Conservation (phyloP, 2,113 vertebrate species). For the Paratilapia polleni region DNA sequence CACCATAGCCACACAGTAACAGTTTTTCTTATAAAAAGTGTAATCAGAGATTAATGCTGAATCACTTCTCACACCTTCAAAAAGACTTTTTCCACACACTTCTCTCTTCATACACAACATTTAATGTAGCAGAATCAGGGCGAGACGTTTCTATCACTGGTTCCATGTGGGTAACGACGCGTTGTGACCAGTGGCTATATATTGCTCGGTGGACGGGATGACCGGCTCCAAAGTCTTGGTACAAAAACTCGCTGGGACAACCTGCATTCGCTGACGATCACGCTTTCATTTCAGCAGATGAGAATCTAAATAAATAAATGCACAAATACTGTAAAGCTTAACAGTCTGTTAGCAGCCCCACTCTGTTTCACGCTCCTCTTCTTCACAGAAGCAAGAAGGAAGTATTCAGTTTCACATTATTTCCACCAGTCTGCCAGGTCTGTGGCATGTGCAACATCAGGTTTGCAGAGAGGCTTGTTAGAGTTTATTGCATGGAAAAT, state of each 20-base stretch:
- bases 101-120: conserved; percentile 17
- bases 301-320: conserved; percentile 8
- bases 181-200: conserved; percentile 4
- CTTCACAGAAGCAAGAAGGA: conserved; percentile 24
- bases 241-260: conserved; percentile 39
- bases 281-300: conserved; percentile 35
- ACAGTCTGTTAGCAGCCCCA: conserved; percentile 65
- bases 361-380: background rate
- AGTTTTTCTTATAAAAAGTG: background rate
- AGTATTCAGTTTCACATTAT: conserved; percentile 25
- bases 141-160: background rate
- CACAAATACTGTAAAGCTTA: conserved; percentile 46
- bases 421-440: conserved; percentile 19
- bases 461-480: conserved; percentile 38
- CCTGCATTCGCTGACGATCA: conserved; percentile 55
- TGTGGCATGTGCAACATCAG: conserved; percentile 53
- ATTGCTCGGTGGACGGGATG: conserved; percentile 39
- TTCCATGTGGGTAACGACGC: conserved; percentile 3
- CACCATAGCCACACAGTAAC: background rate
- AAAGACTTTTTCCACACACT: conserved; percentile 13
- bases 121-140: conserved; percentile 30
- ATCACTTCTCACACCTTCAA: background rate
- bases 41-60: background rate
- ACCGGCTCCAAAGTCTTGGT: conserved; percentile 20
- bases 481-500: conserved; percentile 79